Evolutionary conservation across 2,113 vertebrate species (phyloP).

Genomic region (Calyptommatus sinebrachiatus): DNA sequence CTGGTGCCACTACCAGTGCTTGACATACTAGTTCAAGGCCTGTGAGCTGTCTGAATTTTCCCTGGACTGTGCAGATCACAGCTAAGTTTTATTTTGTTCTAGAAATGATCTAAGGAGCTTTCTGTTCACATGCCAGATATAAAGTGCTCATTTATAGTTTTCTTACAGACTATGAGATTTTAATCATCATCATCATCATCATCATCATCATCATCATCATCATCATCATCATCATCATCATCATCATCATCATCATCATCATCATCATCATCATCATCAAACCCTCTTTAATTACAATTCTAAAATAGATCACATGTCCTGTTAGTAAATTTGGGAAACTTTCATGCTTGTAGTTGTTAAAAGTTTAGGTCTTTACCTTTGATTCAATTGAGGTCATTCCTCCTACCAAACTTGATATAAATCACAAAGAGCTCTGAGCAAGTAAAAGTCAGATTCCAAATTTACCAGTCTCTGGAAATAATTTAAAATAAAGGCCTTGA

Average conservation of each 20-base stretch:
- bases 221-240: too few relatives aligned
- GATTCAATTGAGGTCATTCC: slow-evolving; percentile 29
- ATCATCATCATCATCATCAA: too few relatives aligned
- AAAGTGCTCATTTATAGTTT: not conserved
- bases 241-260: too few relatives aligned
- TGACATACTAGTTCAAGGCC: too few relatives aligned
- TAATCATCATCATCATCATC: too few relatives aligned
- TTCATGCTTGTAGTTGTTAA: not conserved
- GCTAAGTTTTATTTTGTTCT: too few relatives aligned
- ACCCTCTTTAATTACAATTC: not conserved
- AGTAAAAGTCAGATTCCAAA: slow-evolving; percentile 51
- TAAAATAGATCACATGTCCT: not conserved
- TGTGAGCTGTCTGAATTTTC: too few relatives aligned
- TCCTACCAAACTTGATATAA: slow-evolving; percentile 45
- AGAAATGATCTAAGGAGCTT: not conserved
- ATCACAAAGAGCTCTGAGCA: slow-evolving; percentile 48
- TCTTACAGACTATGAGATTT: not conserved
- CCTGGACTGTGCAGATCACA: too few relatives aligned
- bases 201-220: too few relatives aligned
- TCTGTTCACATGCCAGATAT: not conserved
- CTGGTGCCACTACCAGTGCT: too few relatives aligned
- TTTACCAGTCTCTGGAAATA: slow-evolving; percentile 41
- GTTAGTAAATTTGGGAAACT: not conserved
- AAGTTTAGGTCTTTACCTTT: slow-evolving; percentile 12
- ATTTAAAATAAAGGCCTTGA: slow-evolving; percentile 55